These are phyloP conservation scores for Paramisgurnus dabryanus DNA, from an alignment of 2,113 vertebrate species.

Conservation along the genomic window DNA sequence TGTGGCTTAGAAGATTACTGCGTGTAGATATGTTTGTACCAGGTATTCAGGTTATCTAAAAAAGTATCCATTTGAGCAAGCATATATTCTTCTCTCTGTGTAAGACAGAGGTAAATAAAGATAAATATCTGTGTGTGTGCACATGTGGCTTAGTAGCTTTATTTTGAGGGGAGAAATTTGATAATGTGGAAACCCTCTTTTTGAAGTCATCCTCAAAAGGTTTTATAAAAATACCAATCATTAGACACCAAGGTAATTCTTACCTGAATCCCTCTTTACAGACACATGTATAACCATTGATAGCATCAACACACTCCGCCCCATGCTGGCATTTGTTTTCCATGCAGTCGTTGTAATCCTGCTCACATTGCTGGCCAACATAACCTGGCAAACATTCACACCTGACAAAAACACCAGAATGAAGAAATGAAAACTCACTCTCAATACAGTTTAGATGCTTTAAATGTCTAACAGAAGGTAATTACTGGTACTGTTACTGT, in stretches of 20 bases:
- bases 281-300: constrained; percentile 92
- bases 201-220: too few species aligned
- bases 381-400: constrained; percentile 94
- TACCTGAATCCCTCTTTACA: constrained; percentile 97
- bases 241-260: not conserved
- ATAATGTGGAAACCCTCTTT: too few species aligned
- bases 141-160: too few species aligned
- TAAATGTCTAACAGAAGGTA: not conserved
- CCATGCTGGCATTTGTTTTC: constrained; percentile 92
- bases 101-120: too few species aligned
- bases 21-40: constrained; percentile 26
- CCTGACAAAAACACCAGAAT: constrained; percentile 68
- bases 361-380: constrained; percentile 89
- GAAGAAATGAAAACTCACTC: constrained; percentile 1
- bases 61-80: not conserved
- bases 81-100: too few species aligned
- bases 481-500: not conserved
- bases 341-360: constrained; percentile 86
- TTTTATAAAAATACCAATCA: too few species aligned
- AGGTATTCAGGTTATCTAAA: not conserved
- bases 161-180: too few species aligned
- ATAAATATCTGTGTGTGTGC: too few species aligned
- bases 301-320: constrained; percentile 86
- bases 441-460: not conserved
- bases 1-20: constrained; percentile 58